Percentiles rank a stretch among this genome's conserved stretches.
Evolutionary conservation across 2,113 vertebrate species (phyloP).

Genomic region (Sula dactylatra): DNA sequence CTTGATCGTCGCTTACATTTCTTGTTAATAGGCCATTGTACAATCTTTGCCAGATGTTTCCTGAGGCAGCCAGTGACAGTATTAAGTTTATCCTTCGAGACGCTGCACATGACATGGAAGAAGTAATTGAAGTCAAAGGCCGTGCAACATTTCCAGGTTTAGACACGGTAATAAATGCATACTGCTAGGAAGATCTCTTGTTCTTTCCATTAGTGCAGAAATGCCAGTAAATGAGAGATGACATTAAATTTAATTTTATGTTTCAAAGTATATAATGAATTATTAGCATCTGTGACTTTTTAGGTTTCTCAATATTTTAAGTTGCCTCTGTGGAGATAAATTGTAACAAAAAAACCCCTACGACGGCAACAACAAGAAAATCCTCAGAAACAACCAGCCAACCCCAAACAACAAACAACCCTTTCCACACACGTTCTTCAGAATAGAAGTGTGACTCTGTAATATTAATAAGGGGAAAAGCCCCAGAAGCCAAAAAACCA

Average conservation of each 20-base stretch:
- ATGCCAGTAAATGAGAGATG: neutral
- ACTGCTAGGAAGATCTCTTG: neutral
- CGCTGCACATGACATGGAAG: conserved; percentile 81
- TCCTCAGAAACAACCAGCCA: neutral
- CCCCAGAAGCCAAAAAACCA: too few species aligned
- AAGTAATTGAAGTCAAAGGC: conserved; percentile 81
- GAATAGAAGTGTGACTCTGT: neutral
- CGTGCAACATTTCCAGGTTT: conserved; percentile 77
- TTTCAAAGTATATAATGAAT: neutral
- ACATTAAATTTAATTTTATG: neutral
- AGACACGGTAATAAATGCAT: conserved; percentile 77
- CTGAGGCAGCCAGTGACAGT: conserved; percentile 76
- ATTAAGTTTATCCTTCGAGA: conserved; percentile 81
- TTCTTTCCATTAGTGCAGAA: neutral
- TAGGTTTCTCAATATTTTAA: neutral
- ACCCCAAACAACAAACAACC: too few species aligned
- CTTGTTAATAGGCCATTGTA: conserved; percentile 81
- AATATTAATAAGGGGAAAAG: neutral
- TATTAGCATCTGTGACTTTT: neutral
- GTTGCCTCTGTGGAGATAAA: neutral
- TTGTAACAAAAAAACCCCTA: neutral
- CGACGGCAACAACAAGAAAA: neutral
- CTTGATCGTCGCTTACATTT: neutral
- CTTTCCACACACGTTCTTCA: neutral
- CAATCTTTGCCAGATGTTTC: conserved; percentile 89